A percentile compares a stretch with the other conserved stretches of the same genome.
These are phyloP conservation scores for Morinoia aosen DNA, from an alignment of 2,888 invertebrate species.

Conservation along the genomic window DNA sequence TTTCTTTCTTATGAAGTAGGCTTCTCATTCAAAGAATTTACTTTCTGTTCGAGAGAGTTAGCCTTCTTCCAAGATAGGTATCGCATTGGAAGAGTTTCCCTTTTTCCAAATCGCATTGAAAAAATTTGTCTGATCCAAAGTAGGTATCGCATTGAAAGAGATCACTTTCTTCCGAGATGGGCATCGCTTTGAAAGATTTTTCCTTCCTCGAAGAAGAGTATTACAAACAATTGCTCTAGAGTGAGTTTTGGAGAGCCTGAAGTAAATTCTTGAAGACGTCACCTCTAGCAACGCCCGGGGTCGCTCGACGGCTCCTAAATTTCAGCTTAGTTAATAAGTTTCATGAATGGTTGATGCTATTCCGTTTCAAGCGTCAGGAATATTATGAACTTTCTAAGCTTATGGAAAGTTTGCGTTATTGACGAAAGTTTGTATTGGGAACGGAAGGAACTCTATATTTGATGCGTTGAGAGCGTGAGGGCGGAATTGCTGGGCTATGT, in stretches of 20 bases:
- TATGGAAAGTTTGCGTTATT: neutral
- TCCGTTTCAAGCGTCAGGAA: neutral
- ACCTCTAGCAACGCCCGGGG: neutral
- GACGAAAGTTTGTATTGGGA: neutral
- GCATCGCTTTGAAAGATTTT: too few species aligned
- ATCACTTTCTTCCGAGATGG: too few species aligned
- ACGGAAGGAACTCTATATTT: neutral
- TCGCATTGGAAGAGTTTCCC: too few species aligned
- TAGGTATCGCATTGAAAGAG: too few species aligned
- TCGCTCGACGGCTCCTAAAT: neutral
- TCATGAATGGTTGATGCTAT: neutral
- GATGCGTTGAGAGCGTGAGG: neutral
- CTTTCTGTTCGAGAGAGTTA: too few species aligned
- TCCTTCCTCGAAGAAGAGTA: too few species aligned
- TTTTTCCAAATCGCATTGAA: too few species aligned
- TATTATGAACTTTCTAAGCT: neutral
- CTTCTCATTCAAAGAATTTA: too few species aligned
- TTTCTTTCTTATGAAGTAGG: too few species aligned
- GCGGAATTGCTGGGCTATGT: neutral
- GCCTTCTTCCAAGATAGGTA: too few species aligned
- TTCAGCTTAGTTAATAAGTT: neutral
- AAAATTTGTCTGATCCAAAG: too few species aligned
- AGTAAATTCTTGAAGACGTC: neutral
- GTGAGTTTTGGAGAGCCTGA: neutral
- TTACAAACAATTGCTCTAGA: neutral